Evolutionary conservation across 2,888 invertebrate species (phyloP).

Genomic region (Coremacera marginata): DNA sequence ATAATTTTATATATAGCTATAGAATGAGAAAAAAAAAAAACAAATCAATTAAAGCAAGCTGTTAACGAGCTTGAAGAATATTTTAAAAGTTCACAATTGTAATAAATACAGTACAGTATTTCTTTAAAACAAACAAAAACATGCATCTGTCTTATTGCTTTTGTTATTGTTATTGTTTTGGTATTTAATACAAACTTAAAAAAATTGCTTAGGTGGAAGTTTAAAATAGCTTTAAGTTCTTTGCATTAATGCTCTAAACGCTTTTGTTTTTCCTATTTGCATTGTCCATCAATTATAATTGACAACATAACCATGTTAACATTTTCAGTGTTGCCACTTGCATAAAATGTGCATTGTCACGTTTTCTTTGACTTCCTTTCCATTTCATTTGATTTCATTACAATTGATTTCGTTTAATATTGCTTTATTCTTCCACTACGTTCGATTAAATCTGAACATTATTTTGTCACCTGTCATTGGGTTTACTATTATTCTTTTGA

Average conservation of each 20-base stretch:
- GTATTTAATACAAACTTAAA: neutral
- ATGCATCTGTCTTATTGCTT: neutral
- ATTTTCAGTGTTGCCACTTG: neutral
- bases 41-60: too few relatives aligned
- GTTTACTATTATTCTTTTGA: neutral
- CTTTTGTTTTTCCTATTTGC: too few relatives aligned
- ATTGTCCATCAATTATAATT: neutral
- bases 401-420: neutral
- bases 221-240: neutral
- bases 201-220: neutral
- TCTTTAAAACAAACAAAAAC: neutral
- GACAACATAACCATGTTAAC: neutral
- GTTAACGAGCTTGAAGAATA: too few relatives aligned
- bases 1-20: too few relatives aligned
- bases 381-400: neutral
- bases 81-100: too few relatives aligned
- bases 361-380: neutral
- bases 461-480: constrained; percentile 48
- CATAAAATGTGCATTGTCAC: neutral
- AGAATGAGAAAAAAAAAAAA: too few relatives aligned
- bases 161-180: neutral
- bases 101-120: neutral
- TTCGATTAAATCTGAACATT: constrained; percentile 45
- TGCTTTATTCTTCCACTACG: neutral
- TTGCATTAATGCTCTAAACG: too few relatives aligned